These are phyloP conservation scores for Arrhopalites spinosus DNA, from an alignment of 2,888 invertebrate genomes.

Conservation along the genomic window DNA sequence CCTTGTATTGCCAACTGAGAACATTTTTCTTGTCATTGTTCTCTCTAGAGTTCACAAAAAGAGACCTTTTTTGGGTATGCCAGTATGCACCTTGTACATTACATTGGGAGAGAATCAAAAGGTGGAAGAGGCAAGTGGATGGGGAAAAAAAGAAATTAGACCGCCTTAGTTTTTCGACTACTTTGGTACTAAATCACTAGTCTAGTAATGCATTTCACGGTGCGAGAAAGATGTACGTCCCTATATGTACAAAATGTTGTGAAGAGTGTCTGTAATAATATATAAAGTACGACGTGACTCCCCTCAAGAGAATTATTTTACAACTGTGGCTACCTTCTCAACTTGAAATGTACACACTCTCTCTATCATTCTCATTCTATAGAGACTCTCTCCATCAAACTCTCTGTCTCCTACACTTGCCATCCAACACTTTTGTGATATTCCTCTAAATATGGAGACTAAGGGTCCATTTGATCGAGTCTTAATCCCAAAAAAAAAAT, in stretches of 20 bases:
- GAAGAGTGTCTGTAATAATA: conserved; percentile 17
- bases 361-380: neutral
- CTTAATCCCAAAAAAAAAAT: no score
- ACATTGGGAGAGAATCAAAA: neutral
- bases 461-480: no score
- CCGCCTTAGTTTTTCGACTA: neutral
- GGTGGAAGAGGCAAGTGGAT: neutral
- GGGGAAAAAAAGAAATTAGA: conserved; percentile 21
- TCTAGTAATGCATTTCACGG: conserved; percentile 42
- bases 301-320: conserved; percentile 24
- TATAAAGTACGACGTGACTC: conserved; percentile 10
- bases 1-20: neutral
- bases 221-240: conserved; percentile 40
- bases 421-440: no score
- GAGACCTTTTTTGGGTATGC: neutral
- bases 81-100: neutral
- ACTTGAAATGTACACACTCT: no score
- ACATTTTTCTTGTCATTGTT: neutral
- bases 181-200: conserved; percentile 31
- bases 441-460: no score
- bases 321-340: neutral
- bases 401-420: no score
- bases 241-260: neutral
- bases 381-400: no score
- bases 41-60: neutral